These are phyloP conservation scores for Meloe dianella DNA, from an alignment of 2,888 invertebrate species.

Conservation along the genomic window DNA sequence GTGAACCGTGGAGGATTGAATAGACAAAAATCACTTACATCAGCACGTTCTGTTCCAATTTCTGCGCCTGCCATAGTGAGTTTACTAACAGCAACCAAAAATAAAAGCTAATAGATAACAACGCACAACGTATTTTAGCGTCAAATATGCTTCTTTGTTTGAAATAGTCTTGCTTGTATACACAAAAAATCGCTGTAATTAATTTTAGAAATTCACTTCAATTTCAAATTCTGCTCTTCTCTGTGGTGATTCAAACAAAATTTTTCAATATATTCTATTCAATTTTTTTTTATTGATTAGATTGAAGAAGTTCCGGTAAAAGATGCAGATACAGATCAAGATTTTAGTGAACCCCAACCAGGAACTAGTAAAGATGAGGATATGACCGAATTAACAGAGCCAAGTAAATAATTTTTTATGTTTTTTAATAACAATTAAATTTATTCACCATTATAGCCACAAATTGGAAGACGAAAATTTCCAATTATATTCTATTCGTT, in stretches of 20 bases:
- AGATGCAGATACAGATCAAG: conserved; percentile 37
- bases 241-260: not conserved
- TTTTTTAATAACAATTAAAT: conserved; percentile 7
- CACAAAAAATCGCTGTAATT: not conserved
- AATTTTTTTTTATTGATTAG: conserved; percentile 29
- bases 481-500: conserved; percentile 64
- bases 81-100: conserved; percentile 43
- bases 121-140: conserved; percentile 14
- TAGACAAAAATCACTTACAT: conserved; percentile 57
- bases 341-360: conserved; percentile 50
- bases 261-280: not conserved
- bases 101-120: conserved; percentile 19
- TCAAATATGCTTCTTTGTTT: not conserved
- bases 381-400: conserved; percentile 49
- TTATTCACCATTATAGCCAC: conserved; percentile 51
- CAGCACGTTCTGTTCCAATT: conserved; percentile 59
- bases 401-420: conserved; percentile 39
- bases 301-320: conserved; percentile 43
- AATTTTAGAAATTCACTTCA: not conserved
- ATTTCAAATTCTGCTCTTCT: not conserved
- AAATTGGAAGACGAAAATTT: conserved; percentile 62
- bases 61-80: conserved; percentile 58
- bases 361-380: conserved; percentile 56
- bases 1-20: conserved; percentile 43
- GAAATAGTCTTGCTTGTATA: not conserved